A percentile compares a stretch with the other conserved stretches of the same genome.
phyloP scores from a whole-genome alignment of 2,113 vertebrate genomes.

The Proteles cristata region DNA sequence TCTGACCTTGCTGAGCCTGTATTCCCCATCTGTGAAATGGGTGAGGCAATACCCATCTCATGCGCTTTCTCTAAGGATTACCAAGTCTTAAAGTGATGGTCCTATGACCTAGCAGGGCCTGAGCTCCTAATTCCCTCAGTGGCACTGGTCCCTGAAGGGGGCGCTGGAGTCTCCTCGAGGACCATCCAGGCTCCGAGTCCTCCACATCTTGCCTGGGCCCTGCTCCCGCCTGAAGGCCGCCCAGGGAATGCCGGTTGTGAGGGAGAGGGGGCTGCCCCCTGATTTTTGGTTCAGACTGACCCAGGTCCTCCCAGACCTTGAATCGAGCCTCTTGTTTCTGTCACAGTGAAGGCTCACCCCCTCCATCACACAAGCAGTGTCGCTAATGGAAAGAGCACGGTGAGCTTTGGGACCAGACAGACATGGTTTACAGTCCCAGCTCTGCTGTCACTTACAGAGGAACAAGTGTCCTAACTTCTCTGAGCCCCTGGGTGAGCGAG shows the following conservation, averaged over 20 bases:
- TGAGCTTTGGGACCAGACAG: not conserved
- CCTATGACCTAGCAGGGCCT: not conserved
- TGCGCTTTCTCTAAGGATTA: not conserved
- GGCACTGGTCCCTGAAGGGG: not conserved
- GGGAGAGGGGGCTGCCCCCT: not conserved
- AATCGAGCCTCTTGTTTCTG: not conserved
- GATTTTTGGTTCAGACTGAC: not conserved
- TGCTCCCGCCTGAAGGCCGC: not conserved
- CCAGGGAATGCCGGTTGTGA: not conserved
- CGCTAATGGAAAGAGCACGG: not conserved
- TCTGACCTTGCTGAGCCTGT: not conserved
- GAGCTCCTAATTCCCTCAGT: not conserved
- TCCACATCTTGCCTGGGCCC: not conserved
- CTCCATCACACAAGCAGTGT: not conserved
- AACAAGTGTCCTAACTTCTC: not conserved
- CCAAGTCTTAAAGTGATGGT: not conserved
- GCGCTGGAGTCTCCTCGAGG: not conserved
- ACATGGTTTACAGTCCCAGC: not conserved
- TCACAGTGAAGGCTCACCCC: not conserved
- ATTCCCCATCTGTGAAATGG: not conserved
- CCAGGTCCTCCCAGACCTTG: not conserved
- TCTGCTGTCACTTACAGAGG: not conserved
- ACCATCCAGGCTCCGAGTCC: rapidly evolving
- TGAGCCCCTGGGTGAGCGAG: not conserved
- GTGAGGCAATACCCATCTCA: not conserved